phyloP scores from a whole-genome alignment of 2,797 vertebrate genomes.

The Acrossocheilus fasciatus region DNA sequence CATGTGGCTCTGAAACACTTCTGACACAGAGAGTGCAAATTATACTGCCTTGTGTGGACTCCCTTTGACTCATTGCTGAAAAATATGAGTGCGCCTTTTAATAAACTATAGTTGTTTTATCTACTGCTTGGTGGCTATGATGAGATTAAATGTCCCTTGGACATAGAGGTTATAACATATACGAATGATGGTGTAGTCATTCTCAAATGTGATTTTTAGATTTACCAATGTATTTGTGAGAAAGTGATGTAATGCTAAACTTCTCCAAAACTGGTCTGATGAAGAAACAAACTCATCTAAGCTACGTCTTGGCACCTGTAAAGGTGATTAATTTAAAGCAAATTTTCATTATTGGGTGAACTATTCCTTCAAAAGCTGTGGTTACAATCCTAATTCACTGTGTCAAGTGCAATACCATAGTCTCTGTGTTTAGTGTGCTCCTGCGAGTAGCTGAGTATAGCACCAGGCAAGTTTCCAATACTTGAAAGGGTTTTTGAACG shows the following conservation, averaged over 20 bases:
- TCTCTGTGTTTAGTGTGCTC: background rate
- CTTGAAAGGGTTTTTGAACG: background rate
- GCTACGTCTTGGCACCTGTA: background rate
- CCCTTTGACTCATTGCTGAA: constrained; percentile 23
- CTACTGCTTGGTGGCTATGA: background rate
- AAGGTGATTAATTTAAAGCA: background rate
- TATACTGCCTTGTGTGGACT: background rate
- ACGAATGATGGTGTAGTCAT: background rate
- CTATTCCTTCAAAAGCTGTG: background rate
- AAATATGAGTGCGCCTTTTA: background rate
- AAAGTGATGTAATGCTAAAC: background rate
- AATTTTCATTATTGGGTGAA: background rate
- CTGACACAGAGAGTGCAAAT: background rate
- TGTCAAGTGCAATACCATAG: background rate
- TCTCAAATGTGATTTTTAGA: background rate
- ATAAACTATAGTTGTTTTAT: background rate
- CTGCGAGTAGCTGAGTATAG: background rate
- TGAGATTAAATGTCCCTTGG: background rate
- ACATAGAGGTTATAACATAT: background rate
- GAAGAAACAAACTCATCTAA: background rate
- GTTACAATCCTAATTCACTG: background rate
- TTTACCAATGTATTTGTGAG: background rate
- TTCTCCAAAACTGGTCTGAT: background rate
- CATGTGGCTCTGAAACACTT: constrained; percentile 17
- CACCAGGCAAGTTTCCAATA: background rate